phyloP scores from a whole-genome alignment of 2,797 vertebrate species.

The Centropyge bicolor region DNA sequence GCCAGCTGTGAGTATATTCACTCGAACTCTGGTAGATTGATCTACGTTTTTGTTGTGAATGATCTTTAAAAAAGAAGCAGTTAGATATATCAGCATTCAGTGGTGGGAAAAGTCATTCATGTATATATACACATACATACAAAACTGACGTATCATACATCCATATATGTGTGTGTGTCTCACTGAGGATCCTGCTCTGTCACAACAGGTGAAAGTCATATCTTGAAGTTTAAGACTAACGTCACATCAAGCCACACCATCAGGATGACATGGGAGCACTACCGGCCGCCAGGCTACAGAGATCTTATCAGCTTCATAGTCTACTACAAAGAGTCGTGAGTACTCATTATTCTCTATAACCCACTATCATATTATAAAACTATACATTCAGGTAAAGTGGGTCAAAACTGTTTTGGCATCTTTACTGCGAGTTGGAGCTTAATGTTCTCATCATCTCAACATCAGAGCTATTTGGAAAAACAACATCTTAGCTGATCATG shows the following conservation, averaged over 20 bases:
- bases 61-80: not conserved
- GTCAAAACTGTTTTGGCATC: not conserved
- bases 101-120: no score
- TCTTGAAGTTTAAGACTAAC: conserved; percentile 93
- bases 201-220: conserved; percentile 92
- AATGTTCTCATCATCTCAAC: not conserved
- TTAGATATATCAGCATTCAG: not conserved
- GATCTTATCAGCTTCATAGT: conserved; percentile 97
- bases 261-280: conserved; percentile 92
- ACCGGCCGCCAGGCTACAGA: conserved; percentile 90
- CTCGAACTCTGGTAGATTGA: not conserved
- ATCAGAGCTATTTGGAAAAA: not conserved
- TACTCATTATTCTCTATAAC: conserved; percentile 54
- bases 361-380: not conserved
- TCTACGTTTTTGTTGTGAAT: not conserved
- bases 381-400: not conserved
- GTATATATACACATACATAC: no score
- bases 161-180: conserved; percentile 33
- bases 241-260: conserved; percentile 91
- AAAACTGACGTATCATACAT: no score
- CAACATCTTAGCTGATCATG: conserved; percentile 1
- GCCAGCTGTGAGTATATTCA: conserved; percentile 93
- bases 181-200: conserved; percentile 37
- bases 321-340: conserved; percentile 99
- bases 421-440: not conserved